phyloP scores from a whole-genome alignment of 1,140 invertebrate species.

The Drosophila kohkoa region DNA sequence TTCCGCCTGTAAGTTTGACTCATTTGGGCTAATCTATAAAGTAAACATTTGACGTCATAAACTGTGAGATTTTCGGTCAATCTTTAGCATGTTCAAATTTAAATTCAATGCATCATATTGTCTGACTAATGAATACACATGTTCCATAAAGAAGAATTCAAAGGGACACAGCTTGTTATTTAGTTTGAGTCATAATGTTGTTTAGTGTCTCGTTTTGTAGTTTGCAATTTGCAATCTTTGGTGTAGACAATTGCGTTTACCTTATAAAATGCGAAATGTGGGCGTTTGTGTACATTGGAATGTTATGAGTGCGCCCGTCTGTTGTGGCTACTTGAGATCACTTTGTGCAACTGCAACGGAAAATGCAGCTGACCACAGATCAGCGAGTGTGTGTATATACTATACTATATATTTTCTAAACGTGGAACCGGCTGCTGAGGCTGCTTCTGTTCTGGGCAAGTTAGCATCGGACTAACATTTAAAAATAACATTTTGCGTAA shows the following conservation, averaged over 20 bases:
- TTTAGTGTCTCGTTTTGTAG: too few species aligned
- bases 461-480: conserved; percentile 70
- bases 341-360: conserved; percentile 8
- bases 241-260: conserved; percentile 6
- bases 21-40: conserved; percentile 15
- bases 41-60: too few species aligned
- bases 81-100: too few species aligned
- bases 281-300: conserved; percentile 42
- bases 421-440: conserved; percentile 50
- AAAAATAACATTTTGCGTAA: conserved; percentile 84
- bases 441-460: conserved; percentile 62
- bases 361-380: conserved; percentile 32
- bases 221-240: conserved; percentile 4
- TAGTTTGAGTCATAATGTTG: too few species aligned
- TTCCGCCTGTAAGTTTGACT: not conserved
- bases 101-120: too few species aligned
- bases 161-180: too few species aligned
- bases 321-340: conserved; percentile 1
- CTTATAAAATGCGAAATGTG: conserved; percentile 12
- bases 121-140: too few species aligned
- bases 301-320: conserved; percentile 1
- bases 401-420: conserved; percentile 10
- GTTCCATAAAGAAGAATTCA: too few species aligned
- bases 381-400: not conserved
- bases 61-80: not conserved